Percentiles rank a stretch among this genome's conserved stretches.
Evolutionary conservation across 2,888 invertebrate species (phyloP).

Genomic region (Serrognathus titanus): DNA sequence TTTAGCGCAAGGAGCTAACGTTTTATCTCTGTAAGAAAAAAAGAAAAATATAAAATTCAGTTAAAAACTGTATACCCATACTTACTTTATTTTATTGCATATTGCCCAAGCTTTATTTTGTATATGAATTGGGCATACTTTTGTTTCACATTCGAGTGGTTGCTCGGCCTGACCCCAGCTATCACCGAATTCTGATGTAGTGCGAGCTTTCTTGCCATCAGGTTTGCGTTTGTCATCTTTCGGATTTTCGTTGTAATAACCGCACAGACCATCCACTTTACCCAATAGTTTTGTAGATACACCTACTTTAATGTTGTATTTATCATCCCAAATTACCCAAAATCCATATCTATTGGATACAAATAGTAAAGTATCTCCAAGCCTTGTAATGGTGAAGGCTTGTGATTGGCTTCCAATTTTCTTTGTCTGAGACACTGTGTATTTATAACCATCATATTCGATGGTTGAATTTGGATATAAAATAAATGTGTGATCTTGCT

Average conservation of each 20-base stretch:
- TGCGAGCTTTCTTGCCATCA: conserved; percentile 59
- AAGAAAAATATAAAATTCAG: not conserved
- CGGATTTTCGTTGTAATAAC: conserved; percentile 65
- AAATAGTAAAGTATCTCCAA: conserved; percentile 68
- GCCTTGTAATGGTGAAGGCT: conserved; percentile 63
- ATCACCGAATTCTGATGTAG: conserved; percentile 70
- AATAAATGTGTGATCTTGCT: conserved; percentile 56
- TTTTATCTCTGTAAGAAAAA: conserved; percentile 49
- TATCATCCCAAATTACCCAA: conserved; percentile 67
- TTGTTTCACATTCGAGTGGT: conserved; percentile 55
- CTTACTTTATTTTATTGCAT: conserved; percentile 66
- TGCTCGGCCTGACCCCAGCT: conserved; percentile 65
- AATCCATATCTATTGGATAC: conserved; percentile 69
- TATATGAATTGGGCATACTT: conserved; percentile 59
- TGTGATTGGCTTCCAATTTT: conserved; percentile 60
- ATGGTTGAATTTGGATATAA: conserved; percentile 64
- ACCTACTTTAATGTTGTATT: conserved; percentile 66
- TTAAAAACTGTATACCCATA: conserved; percentile 18
- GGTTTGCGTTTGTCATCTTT: conserved; percentile 71
- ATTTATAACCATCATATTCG: conserved; percentile 65
- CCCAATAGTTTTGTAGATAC: conserved; percentile 61
- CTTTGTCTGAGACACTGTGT: conserved; percentile 57
- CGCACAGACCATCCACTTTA: conserved; percentile 76
- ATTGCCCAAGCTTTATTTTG: conserved; percentile 65
- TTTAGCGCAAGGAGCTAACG: conserved; percentile 62